These are phyloP conservation scores for Petaurus breviceps DNA, from an alignment of 2,113 vertebrate genomes.

Conservation along the genomic window DNA sequence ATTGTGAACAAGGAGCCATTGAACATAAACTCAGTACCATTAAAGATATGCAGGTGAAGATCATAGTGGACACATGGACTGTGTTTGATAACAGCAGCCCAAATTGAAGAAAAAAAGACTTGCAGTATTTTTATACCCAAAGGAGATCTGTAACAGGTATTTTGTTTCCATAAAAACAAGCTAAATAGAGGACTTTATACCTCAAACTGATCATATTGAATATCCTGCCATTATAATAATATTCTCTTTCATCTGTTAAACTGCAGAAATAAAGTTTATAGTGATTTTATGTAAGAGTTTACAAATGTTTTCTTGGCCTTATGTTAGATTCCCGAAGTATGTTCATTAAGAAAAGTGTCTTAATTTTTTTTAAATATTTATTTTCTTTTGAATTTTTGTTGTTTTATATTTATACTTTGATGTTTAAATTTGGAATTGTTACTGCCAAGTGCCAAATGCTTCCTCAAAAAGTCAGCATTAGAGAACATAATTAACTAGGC, in stretches of 20 bases:
- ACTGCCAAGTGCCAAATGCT: slow-evolving; percentile 85
- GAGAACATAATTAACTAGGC: slow-evolving; percentile 63
- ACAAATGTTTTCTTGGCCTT: slow-evolving; percentile 70
- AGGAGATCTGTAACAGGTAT: slow-evolving; percentile 85
- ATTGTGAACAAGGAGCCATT: slow-evolving; percentile 82
- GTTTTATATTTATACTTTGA: slow-evolving; percentile 84
- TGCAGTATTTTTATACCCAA: slow-evolving; percentile 86
- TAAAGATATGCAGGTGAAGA: slow-evolving; percentile 58
- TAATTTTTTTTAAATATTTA: slow-evolving; percentile 83
- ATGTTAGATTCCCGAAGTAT: slow-evolving; percentile 79
- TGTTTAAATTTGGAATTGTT: slow-evolving; percentile 82
- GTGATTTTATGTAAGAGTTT: slow-evolving; percentile 79
- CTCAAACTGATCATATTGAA: slow-evolving; percentile 86
- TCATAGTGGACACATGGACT: slow-evolving; percentile 69
- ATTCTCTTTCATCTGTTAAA: slow-evolving; percentile 79
- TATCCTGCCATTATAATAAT: slow-evolving; percentile 82
- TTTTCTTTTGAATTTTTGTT: slow-evolving; percentile 81
- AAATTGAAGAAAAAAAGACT: slow-evolving; percentile 77
- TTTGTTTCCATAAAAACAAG: slow-evolving; percentile 86
- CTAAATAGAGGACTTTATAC: slow-evolving; percentile 83
- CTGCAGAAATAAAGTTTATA: slow-evolving; percentile 78
- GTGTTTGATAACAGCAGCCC: slow-evolving; percentile 76
- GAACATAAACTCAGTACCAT: slow-evolving; percentile 76
- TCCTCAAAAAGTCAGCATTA: slow-evolving; percentile 62
- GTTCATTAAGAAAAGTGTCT: slow-evolving; percentile 81